Evolutionary conservation across 2,113 vertebrate genomes (phyloP), one percentile per base, ranked within the genome.

Genomic region (Arvicanthis niloticus): DNA sequence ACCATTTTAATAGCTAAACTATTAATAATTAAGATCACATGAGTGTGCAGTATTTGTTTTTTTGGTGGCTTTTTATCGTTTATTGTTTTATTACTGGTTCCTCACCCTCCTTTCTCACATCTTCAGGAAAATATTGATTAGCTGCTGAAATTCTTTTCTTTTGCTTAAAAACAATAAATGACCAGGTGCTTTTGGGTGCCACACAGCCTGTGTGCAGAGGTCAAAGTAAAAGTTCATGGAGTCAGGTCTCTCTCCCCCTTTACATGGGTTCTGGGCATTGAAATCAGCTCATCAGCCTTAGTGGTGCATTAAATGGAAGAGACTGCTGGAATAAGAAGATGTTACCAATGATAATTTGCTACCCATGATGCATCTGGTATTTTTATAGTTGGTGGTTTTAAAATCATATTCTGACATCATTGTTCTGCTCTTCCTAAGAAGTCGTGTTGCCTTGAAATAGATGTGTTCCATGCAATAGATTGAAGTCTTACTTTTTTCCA

Each of bases 401-500:
- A 96, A 92, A 76, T 96, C 87, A 73, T 29, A 81, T 95, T 76
- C 60, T 81, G 48, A 62, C 67, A 34, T 88, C 85, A 56, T 17
- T 81, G 53, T 76, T 95, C 93, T 93, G 88, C 58, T 89, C 31
- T 91, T 75, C 91, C 67, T 92, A 48, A 65, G 77, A 76, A 93
- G 51, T 34, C 13, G 0, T 85, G 34, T 53, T 96, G 65, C 80
- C 75, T 94, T 94, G 88, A 89, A 96, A 91, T 72, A 95, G 60
- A 89, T 68, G 56, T 91, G 88, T 88, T 89, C 73, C 34, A 10
- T 90, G 73, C 68, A 94, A 19, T 97, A 40, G 62, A 91, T 72
- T 98, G 87, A 97, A 96, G 95, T 89, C 45, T 96, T 82, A 82
- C 94, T 73, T 3, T 98, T 98, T 94, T 98, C 70, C 91, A 92